These are phyloP conservation scores for Brenthis hecate DNA, from an alignment of 2,888 invertebrate genomes.

Conservation along the genomic window DNA sequence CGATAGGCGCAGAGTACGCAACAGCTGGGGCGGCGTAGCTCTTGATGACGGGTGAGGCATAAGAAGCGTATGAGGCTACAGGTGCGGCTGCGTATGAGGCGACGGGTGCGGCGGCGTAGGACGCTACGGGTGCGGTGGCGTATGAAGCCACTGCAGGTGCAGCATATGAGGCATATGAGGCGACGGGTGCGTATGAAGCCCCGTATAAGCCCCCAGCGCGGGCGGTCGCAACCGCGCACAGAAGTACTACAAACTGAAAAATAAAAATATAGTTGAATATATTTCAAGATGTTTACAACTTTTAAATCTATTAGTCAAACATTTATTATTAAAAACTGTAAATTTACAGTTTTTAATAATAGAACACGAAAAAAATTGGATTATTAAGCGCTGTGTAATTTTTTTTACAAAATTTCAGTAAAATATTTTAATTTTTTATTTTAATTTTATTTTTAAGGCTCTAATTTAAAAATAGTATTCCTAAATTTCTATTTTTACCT, in stretches of 20 bases:
- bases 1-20: conserved; percentile 70
- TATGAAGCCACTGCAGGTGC: conserved; percentile 48
- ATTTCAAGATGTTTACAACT: not conserved
- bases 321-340: not conserved
- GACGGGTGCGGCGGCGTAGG: conserved; percentile 44
- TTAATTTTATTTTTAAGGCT: no score
- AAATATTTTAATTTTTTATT: no score
- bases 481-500: conserved; percentile 56
- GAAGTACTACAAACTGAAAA: conserved; percentile 80
- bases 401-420: not conserved
- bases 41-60: conserved; percentile 55
- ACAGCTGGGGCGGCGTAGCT: conserved; percentile 50
- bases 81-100: conserved; percentile 48
- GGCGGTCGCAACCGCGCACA: conserved; percentile 82
- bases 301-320: conserved; percentile 24
- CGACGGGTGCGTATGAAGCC: conserved; percentile 51
- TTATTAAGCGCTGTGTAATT: no score
- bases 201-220: conserved; percentile 80
- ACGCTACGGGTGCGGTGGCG: conserved; percentile 45
- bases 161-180: conserved; percentile 49
- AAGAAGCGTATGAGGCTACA: conserved; percentile 47
- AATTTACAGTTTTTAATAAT: no score
- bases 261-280: conserved; percentile 27
- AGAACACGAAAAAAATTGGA: no score
- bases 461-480: conserved; percentile 1